Base-by-base conservation (phyloP, 2,797 vertebrate species). In the Myioborus miniatus region DNA sequence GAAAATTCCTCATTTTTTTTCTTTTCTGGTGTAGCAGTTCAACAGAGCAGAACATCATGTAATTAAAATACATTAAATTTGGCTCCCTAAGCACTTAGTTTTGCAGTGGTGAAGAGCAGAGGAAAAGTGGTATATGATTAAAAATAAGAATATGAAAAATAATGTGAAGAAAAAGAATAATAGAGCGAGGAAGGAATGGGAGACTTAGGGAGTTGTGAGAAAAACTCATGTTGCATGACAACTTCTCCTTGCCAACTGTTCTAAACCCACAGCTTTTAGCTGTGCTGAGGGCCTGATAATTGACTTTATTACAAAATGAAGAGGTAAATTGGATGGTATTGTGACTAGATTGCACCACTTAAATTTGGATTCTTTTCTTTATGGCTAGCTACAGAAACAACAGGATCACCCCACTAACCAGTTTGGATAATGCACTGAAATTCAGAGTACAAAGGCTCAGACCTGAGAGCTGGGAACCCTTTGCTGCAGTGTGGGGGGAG, bases 11-110 rank as follows among this genome's bases (percentile, higher is more conserved):
- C 9, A 5, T 44, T 64, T 82, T 90, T 90, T 83, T 60, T 22
- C 21, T 16, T 69, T 85, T 62, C n/a, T 81, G 55, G 43, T 58
- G 21, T 63, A 71, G 34, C 56, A 64, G 34, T 46, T 95, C 59
- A 56, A 12, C 47, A 67, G 53, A 59, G 69, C 53, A 67, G 56
- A 86, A 82, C n/a, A 62, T n/a, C 14, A 15, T 13, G 37, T 79
- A 79, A 91, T 95, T 92, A 93, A 82, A 91, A 87, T 44, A 74
- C 26, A 75, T 92, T 76, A 65, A n/a, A 71, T 79, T 71, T 76
- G 22, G 34, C 44, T 94, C 68, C n/a, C 27, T 1, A 9, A 63
- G 47, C 30, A 71, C 36, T 62, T 55, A 12, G 22, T 52, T 93
- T 88, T 79, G 44, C 2, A 34, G 50, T 22, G 18, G 13, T 62